A percentile compares a stretch with the other conserved stretches of the same genome.
These are phyloP conservation scores for Hoplodrina blanda DNA, from an alignment of 2,888 invertebrate genomes.

Conservation along the genomic window DNA sequence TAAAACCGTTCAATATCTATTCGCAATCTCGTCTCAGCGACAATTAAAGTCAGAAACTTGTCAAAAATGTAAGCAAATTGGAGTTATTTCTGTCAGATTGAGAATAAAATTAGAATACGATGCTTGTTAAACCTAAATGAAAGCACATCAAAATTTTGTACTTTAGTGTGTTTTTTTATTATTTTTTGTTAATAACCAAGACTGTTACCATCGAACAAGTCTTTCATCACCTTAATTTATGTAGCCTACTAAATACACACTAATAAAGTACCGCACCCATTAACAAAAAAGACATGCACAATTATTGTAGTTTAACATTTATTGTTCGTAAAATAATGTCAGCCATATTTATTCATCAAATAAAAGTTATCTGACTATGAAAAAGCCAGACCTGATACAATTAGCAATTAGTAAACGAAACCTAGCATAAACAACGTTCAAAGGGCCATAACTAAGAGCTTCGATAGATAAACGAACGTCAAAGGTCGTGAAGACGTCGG, in stretches of 20 bases:
- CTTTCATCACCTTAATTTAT: neutral
- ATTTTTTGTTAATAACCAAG: too few relatives aligned
- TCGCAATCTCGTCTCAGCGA: too few relatives aligned
- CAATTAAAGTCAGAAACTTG: too few relatives aligned
- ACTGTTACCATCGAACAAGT: neutral
- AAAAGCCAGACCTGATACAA: neutral
- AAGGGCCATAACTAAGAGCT: constrained; percentile 36
- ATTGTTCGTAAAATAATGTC: too few relatives aligned
- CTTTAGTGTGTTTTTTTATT: too few relatives aligned
- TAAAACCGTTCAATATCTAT: too few relatives aligned
- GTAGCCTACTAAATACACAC: neutral
- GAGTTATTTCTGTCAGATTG: too few relatives aligned
- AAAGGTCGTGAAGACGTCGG: constrained; percentile 77
- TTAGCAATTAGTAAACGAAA: constrained; percentile 16
- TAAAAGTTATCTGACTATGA: neutral
- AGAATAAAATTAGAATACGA: too few relatives aligned
- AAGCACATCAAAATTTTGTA: too few relatives aligned
- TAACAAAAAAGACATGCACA: neutral
- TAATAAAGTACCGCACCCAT: neutral
- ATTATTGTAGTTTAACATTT: too few relatives aligned
- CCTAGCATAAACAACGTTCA: constrained; percentile 32
- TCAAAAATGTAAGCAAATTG: too few relatives aligned
- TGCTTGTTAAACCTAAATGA: too few relatives aligned
- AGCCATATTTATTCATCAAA: neutral
- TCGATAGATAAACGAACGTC: constrained; percentile 62